Conservation (phyloP, 2,888 invertebrate species). For the Fabriciana adippe region DNA sequence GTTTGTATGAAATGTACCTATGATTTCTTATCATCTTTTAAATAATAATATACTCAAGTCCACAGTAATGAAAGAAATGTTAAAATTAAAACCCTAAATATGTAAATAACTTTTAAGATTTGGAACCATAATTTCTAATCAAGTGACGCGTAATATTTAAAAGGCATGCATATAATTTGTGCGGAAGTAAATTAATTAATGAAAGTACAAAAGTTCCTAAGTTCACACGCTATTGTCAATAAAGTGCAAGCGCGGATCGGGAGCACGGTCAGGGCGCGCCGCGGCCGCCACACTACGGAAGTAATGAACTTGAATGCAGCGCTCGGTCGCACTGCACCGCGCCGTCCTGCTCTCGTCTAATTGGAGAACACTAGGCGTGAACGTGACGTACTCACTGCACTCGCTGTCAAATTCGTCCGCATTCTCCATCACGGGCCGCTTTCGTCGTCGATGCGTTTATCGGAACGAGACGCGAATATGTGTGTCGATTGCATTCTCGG, state of each 20-base stretch:
- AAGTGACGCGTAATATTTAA: background rate
- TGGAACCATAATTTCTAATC: background rate
- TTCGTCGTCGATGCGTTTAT: slow-evolving; percentile 82
- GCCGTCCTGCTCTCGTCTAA: slow-evolving; percentile 69
- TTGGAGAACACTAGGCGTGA: slow-evolving; percentile 67
- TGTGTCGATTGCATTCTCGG: slow-evolving; percentile 80
- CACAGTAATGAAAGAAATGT: too few species aligned
- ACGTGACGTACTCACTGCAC: slow-evolving; percentile 78
- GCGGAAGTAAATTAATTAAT: background rate
- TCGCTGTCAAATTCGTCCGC: slow-evolving; percentile 80
- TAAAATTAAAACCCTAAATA: background rate
- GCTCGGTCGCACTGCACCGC: slow-evolving; percentile 65
- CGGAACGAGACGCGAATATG: slow-evolving; percentile 82
- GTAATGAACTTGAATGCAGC: slow-evolving; percentile 83
- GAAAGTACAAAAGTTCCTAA: slow-evolving; percentile 31
- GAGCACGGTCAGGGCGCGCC: slow-evolving; percentile 72
- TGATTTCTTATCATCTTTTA: background rate
- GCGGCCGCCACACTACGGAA: slow-evolving; percentile 75
- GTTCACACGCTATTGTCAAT: slow-evolving; percentile 48
- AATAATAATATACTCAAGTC: too few species aligned
- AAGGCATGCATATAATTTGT: background rate
- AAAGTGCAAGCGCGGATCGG: slow-evolving; percentile 53
- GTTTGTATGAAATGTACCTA: background rate
- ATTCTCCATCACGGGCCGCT: slow-evolving; percentile 81
- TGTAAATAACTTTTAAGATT: background rate